phyloP scores from a whole-genome alignment of 2,888 invertebrate species.

The Subacronicta megacephala region DNA sequence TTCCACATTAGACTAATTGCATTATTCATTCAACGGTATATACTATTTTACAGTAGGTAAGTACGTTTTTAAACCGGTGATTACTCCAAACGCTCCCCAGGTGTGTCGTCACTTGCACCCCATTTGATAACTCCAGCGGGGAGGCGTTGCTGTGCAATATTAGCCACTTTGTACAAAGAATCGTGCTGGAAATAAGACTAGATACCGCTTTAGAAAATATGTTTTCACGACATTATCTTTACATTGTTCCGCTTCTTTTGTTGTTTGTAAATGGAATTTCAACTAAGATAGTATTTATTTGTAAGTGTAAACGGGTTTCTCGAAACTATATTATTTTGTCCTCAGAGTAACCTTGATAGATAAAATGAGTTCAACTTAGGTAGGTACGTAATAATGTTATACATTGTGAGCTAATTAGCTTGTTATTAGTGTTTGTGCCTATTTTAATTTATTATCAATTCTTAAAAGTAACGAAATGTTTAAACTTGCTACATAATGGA shows the following conservation, averaged over 20 bases:
- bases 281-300: constrained; percentile 21
- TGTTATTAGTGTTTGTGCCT: neutral
- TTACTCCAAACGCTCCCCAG: constrained; percentile 42
- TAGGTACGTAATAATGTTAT: neutral
- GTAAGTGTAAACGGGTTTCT: neutral
- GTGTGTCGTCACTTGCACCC: constrained; percentile 36
- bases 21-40: constrained; percentile 17
- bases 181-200: constrained; percentile 34
- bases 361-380: no score
- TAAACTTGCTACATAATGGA: no score
- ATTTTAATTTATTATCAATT: no score
- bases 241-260: constrained; percentile 28
- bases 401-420: neutral
- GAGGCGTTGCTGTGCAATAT: constrained; percentile 32
- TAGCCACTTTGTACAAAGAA: constrained; percentile 41
- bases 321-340: neutral
- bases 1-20: constrained; percentile 28
- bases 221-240: constrained; percentile 38
- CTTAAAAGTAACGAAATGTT: no score
- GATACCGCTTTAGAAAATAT: constrained; percentile 49
- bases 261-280: constrained; percentile 37
- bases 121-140: constrained; percentile 32
- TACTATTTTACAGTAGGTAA: neutral
- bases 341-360: neutral
- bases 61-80: constrained; percentile 38